Percentiles rank a stretch among this genome's conserved stretches.
Conservation (phyloP, 2,888 invertebrate genomes). For the Tiliacea aurago region DNA sequence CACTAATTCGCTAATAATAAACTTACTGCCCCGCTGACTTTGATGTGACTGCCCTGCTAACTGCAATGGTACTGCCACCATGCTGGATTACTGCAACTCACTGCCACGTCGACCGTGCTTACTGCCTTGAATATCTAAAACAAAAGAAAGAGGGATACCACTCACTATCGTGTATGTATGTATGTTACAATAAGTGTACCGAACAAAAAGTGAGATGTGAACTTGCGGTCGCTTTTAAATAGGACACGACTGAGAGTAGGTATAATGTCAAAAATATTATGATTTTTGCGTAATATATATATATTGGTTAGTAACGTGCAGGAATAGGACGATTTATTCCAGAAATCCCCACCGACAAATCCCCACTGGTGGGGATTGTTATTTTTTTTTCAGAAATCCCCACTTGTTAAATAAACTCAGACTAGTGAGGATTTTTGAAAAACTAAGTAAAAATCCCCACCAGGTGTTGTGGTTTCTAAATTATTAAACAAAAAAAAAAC, state of each 20-base stretch:
- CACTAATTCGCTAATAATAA: background rate
- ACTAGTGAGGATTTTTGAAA: no score
- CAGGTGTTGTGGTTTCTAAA: no score
- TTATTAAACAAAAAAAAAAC: no score
- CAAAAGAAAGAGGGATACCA: slow-evolving; percentile 13
- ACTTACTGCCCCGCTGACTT: background rate
- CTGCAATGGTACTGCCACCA: background rate
- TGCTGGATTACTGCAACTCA: background rate
- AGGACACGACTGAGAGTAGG: no score
- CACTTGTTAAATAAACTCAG: no score
- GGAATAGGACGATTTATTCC: no score
- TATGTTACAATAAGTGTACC: background rate
- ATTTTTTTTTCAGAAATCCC: no score
- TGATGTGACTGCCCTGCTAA: background rate
- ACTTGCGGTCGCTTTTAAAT: no score
- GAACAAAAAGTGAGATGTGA: background rate
- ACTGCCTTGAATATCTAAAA: slow-evolving; percentile 5
- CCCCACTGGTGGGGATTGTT: no score
- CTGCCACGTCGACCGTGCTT: background rate
- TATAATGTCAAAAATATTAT: background rate
- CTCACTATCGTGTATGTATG: background rate
- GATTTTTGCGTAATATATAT: no score
- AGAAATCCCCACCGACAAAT: no score
- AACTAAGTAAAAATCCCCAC: no score
- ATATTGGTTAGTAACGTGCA: background rate